phyloP scores from a whole-genome alignment of 2,797 vertebrate species.

The Dryobates pubescens region DNA sequence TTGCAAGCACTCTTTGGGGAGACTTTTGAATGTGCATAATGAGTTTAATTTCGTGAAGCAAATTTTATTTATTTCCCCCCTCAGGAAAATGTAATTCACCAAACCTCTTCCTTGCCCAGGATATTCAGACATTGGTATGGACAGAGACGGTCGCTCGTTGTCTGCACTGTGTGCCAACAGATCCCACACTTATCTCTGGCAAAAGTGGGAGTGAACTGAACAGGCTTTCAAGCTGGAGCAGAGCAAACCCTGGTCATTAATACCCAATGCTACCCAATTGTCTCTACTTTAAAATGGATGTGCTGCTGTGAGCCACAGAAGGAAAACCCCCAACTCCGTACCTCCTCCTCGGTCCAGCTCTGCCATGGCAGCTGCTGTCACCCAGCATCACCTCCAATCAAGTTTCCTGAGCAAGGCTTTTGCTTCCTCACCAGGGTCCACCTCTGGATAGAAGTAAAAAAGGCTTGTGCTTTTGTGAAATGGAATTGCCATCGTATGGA shows the following conservation, averaged over 20 bases:
- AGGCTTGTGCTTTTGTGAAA: not conserved
- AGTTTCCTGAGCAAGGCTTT: not conserved
- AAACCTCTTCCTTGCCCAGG: not conserved
- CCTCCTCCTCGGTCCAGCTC: rapidly evolving
- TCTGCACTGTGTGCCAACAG: not conserved
- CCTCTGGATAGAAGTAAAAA: not conserved
- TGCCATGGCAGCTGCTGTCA: not conserved
- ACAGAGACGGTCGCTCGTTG: not conserved
- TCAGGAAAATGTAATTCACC: not conserved
- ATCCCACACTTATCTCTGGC: not conserved
- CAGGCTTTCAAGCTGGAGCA: not conserved
- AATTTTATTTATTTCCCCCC: not conserved
- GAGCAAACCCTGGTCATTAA: not conserved
- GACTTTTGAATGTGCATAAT: not conserved
- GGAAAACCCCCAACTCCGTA: not conserved
- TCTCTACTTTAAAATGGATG: not conserved
- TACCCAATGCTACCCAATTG: not conserved
- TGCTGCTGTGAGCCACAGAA: rapidly evolving
- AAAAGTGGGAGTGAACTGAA: not conserved
- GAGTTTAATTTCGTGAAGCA: not conserved
- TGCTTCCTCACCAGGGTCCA: not conserved
- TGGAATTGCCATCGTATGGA: not conserved
- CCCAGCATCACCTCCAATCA: not conserved
- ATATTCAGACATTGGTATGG: not conserved
- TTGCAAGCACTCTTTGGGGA: not conserved